Percentiles rank a stretch among this genome's conserved stretches.
phyloP scores from a whole-genome alignment of 1,140 invertebrate genomes.

The Calephelis nemesis region DNA sequence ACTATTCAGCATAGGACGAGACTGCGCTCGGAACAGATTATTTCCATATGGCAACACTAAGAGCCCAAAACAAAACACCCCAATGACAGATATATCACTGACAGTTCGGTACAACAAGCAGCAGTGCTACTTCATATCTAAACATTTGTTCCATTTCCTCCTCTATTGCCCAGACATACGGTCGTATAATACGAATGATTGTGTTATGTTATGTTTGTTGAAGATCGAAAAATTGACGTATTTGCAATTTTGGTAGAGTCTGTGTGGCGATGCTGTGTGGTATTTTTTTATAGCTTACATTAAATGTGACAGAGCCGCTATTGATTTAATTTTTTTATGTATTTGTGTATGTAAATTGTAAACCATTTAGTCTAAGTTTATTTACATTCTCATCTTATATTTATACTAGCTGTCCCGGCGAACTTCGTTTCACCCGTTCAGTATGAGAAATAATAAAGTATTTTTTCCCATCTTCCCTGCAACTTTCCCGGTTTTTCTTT shows the following conservation, averaged over 20 bases:
- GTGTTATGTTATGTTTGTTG: background rate
- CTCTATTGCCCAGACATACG: background rate
- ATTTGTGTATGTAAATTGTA: too few relatives aligned
- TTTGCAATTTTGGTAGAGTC: slow-evolving; percentile 8
- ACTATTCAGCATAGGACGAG: slow-evolving; percentile 50
- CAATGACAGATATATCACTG: slow-evolving; percentile 68
- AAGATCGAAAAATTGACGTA: background rate
- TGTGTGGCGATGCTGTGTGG: slow-evolving; percentile 3
- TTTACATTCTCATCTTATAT: too few relatives aligned
- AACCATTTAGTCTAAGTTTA: too few relatives aligned
- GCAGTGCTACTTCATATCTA: slow-evolving; percentile 1
- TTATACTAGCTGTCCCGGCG: too few relatives aligned
- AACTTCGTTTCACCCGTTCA: too few relatives aligned
- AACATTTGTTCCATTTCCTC: background rate
- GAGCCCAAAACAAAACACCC: slow-evolving; percentile 62
- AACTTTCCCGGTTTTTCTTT: too few relatives aligned
- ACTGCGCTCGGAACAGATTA: slow-evolving; percentile 59
- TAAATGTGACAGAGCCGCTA: background rate
- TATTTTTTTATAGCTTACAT: background rate
- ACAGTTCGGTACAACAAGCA: slow-evolving; percentile 48
- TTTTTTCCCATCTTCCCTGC: too few relatives aligned
- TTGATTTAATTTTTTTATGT: background rate
- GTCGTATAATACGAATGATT: background rate
- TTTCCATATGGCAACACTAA: slow-evolving; percentile 56
- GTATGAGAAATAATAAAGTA: too few relatives aligned